phyloP scores from a whole-genome alignment of 1,140 invertebrate genomes.

The Sarcophaga peregrina region DNA sequence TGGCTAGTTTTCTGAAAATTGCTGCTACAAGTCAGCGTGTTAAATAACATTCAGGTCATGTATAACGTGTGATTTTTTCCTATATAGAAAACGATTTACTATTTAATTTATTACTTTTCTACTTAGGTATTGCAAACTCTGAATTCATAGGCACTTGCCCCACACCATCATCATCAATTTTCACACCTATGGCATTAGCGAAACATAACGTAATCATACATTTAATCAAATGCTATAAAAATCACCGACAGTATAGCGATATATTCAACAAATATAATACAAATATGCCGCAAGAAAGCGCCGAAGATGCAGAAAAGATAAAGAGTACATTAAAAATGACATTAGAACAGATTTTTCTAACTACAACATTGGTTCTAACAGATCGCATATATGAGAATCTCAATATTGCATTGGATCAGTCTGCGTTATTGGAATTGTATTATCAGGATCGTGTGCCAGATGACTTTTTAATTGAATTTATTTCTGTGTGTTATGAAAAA shows the following conservation, averaged over 20 bases:
- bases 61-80: no score
- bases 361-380: slow-evolving; percentile 58
- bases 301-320: slow-evolving; percentile 12
- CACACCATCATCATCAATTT: slow-evolving; percentile 49
- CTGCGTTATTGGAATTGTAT: slow-evolving; percentile 61
- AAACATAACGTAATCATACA: slow-evolving; percentile 58
- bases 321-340: slow-evolving; percentile 25
- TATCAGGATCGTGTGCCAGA: slow-evolving; percentile 68
- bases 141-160: slow-evolving; percentile 46
- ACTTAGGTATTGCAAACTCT: slow-evolving; percentile 1
- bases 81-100: no score
- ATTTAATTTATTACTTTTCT: background rate
- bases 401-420: slow-evolving; percentile 54
- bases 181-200: slow-evolving; percentile 49
- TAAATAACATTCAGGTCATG: background rate
- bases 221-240: slow-evolving; percentile 54
- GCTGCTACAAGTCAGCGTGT: no score
- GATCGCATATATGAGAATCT: slow-evolving; percentile 56
- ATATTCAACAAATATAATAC: background rate
- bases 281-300: background rate
- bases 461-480: slow-evolving; percentile 71
- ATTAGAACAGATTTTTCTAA: slow-evolving; percentile 52
- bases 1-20: no score
- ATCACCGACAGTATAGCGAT: slow-evolving; percentile 16
- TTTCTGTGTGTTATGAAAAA: slow-evolving; percentile 72